Evolutionary conservation across 2,113 vertebrate genomes (phyloP).

Genomic region (Pituophis catenifer): DNA sequence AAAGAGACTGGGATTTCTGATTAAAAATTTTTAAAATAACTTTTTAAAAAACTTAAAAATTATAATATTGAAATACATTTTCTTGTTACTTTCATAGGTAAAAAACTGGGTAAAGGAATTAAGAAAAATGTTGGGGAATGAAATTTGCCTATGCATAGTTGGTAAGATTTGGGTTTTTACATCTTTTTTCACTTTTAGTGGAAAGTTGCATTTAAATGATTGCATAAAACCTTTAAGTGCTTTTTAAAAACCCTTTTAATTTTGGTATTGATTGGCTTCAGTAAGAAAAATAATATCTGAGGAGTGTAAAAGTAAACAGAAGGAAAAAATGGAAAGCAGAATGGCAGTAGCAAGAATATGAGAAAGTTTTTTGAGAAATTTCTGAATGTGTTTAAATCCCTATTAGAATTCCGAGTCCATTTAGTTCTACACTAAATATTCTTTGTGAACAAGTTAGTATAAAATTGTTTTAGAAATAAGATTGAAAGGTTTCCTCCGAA

Average conservation of each 20-base stretch:
- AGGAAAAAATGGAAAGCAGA: background rate
- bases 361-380: conserved; percentile 3
- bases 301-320: background rate
- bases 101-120: conserved; percentile 99
- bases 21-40: background rate
- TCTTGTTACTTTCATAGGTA: conserved; percentile 76
- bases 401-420: background rate
- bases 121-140: conserved; percentile 99
- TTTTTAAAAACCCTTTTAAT: background rate
- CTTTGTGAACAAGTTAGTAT: background rate
- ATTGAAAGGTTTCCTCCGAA: background rate
- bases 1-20: background rate
- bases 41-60: background rate
- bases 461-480: background rate
- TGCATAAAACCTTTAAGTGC: background rate
- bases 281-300: background rate
- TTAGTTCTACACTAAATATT: background rate
- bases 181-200: background rate
- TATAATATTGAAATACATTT: background rate
- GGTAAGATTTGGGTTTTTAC: conserved; percentile 76
- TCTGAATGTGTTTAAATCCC: background rate
- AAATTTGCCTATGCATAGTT: conserved; percentile 99
- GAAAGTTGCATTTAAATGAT: background rate
- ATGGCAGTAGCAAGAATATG: background rate
- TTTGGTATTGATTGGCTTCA: background rate